Evolutionary conservation across 2,888 invertebrate species (phyloP).

Genomic region (Pelosia muscerda): DNA sequence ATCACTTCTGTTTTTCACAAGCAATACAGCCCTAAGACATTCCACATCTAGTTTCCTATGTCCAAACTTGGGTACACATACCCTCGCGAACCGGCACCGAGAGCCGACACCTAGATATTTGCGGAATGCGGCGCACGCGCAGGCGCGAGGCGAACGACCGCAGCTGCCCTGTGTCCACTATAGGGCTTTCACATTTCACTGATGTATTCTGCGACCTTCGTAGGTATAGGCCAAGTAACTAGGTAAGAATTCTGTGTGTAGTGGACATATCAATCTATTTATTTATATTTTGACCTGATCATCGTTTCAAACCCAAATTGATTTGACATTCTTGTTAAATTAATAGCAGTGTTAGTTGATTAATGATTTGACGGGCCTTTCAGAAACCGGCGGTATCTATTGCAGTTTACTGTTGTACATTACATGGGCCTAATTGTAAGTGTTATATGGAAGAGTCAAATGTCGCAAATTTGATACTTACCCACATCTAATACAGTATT

Average conservation of each 20-base stretch:
- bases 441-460: too few relatives aligned
- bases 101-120: conserved; percentile 36
- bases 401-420: too few relatives aligned
- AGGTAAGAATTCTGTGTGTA: background rate
- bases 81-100: conserved; percentile 12
- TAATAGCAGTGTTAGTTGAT: too few relatives aligned
- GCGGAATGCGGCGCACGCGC: conserved; percentile 41
- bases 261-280: background rate
- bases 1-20: background rate
- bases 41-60: conserved; percentile 9
- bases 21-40: background rate
- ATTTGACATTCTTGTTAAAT: too few relatives aligned
- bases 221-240: background rate
- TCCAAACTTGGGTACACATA: background rate
- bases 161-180: conserved; percentile 46
- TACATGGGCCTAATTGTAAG: too few relatives aligned
- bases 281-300: too few relatives aligned
- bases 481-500: too few relatives aligned
- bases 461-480: too few relatives aligned
- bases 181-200: conserved; percentile 56
- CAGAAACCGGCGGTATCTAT: too few relatives aligned
- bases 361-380: too few relatives aligned
- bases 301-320: background rate
- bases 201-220: conserved; percentile 18
- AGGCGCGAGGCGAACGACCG: conserved; percentile 50